phyloP scores from a whole-genome alignment of 2,888 invertebrate genomes.

The Acanthosepion esculentum region DNA sequence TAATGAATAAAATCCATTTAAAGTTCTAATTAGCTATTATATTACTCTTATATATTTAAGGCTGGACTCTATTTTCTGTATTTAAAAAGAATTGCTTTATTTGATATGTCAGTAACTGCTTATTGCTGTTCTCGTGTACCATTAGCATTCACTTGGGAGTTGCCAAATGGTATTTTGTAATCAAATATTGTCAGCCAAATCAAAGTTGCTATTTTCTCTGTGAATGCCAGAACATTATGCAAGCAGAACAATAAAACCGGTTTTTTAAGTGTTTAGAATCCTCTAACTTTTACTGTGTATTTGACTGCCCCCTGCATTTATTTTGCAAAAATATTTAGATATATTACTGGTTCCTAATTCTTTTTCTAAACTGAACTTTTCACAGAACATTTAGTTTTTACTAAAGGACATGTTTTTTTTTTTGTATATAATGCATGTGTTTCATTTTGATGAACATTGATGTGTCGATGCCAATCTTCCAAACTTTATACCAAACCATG shows the following conservation, averaged over 20 bases:
- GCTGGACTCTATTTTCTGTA: background rate
- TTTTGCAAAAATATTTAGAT: too few relatives aligned
- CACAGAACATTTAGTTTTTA: too few relatives aligned
- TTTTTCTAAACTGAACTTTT: too few relatives aligned
- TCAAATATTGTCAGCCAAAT: constrained; percentile 22
- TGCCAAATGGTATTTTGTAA: constrained; percentile 6
- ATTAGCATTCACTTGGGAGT: constrained; percentile 12
- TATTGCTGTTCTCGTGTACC: background rate
- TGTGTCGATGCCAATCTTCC: too few relatives aligned
- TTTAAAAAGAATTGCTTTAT: background rate
- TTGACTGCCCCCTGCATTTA: background rate
- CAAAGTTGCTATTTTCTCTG: background rate
- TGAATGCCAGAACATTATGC: background rate
- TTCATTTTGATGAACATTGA: too few relatives aligned
- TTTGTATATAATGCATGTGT: too few relatives aligned
- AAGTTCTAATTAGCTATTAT: background rate
- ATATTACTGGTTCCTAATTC: too few relatives aligned
- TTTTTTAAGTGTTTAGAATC: background rate
- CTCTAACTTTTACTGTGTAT: background rate
- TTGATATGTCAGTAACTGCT: constrained; percentile 12
- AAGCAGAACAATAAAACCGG: background rate
- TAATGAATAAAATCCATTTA: background rate
- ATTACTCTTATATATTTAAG: too few relatives aligned
- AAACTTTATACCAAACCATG: too few relatives aligned
- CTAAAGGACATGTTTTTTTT: too few relatives aligned